Conservation (phyloP, 1,140 invertebrate species). For the Macrocentrus cingulum region DNA sequence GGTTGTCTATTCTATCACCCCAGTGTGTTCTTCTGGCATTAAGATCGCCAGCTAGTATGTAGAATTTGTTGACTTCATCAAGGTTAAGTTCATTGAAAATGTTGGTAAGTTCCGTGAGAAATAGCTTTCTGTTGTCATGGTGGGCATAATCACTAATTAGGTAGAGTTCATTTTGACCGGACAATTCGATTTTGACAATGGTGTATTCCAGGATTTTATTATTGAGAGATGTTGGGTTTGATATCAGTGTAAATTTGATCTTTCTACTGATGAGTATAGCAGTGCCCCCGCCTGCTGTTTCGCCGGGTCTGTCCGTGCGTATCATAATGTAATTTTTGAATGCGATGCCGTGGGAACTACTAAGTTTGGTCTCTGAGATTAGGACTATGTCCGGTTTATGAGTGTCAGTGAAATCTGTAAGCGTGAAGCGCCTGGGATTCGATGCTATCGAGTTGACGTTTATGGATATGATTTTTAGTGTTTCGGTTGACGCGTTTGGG, state of each 20-base stretch:
- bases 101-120: slow-evolving; percentile 6
- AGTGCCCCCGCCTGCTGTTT: slow-evolving; percentile 11
- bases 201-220: slow-evolving; percentile 33
- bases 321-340: slow-evolving; percentile 14
- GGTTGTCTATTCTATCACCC: background rate
- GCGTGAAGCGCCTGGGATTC: background rate
- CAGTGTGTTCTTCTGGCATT: slow-evolving; percentile 9
- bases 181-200: slow-evolving; percentile 36
- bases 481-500: background rate
- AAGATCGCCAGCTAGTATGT: slow-evolving; percentile 14
- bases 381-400: slow-evolving; percentile 15
- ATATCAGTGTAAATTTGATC: background rate
- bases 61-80: background rate
- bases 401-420: background rate
- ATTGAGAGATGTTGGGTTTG: background rate
- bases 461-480: slow-evolving; percentile 11
- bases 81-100: slow-evolving; percentile 7
- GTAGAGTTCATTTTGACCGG: background rate
- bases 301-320: slow-evolving; percentile 8
- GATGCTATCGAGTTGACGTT: slow-evolving; percentile 21
- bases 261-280: slow-evolving; percentile 16
- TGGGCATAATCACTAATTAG: slow-evolving; percentile 13
- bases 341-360: background rate
- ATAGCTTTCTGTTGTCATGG: background rate
- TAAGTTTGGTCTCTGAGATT: slow-evolving; percentile 23